Evolutionary conservation across 2,888 invertebrate genomes (phyloP).

Genomic region (Peribatodes rhomboidaria): DNA sequence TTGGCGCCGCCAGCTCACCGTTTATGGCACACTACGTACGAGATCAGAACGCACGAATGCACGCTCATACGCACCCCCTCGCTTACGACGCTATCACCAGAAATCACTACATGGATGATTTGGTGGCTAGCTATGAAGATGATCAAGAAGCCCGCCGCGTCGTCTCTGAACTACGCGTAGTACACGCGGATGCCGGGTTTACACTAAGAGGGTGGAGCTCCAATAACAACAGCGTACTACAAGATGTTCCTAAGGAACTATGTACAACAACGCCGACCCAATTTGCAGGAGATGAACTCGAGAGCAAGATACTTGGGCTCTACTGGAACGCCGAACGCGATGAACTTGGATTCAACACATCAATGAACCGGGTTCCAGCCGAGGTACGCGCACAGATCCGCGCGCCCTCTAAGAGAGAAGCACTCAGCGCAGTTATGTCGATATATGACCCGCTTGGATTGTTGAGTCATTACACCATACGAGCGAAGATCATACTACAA

Average conservation of each 20-base stretch:
- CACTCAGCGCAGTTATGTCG: no score
- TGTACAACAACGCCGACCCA: not conserved
- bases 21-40: not conserved
- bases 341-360: no score
- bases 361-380: not conserved
- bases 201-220: not conserved
- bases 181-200: not conserved
- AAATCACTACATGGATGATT: not conserved
- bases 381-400: not conserved
- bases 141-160: not conserved
- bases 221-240: not conserved
- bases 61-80: not conserved
- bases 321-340: not conserved
- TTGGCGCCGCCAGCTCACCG: not conserved
- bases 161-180: not conserved
- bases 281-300: not conserved
- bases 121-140: not conserved
- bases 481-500: slow-evolving; percentile 1
- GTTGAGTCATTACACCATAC: not conserved
- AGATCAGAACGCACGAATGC: not conserved
- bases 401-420: no score
- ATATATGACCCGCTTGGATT: not conserved
- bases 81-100: not conserved
- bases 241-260: not conserved
- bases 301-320: slow-evolving; percentile 1